Evolutionary conservation across 2,888 invertebrate genomes (phyloP).

Genomic region (Pseudococcus longispinus): DNA sequence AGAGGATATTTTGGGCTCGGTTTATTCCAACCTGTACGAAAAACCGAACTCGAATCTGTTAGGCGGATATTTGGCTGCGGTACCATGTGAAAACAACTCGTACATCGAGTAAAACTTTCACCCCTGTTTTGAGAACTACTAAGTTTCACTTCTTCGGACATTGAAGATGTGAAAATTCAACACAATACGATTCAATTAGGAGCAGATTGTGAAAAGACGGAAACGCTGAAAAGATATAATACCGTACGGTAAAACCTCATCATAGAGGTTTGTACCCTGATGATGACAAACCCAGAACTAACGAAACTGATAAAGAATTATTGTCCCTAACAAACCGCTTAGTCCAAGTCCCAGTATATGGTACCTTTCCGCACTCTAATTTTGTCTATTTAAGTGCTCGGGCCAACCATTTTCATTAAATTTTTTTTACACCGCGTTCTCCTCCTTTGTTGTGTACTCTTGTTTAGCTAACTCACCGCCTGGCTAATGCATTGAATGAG

Average conservation of each 20-base stretch:
- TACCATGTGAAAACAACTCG: background rate
- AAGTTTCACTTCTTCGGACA: conserved; percentile 31
- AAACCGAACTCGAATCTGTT: no score
- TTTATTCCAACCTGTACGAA: no score
- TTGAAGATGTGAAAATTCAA: conserved; percentile 1
- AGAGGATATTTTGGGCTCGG: no score
- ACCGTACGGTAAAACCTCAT: conserved; percentile 17
- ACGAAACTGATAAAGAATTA: conserved; percentile 38
- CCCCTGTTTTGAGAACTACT: background rate
- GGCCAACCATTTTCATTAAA: background rate
- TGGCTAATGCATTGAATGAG: background rate
- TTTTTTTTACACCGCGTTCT: background rate
- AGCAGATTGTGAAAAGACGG: conserved; percentile 25
- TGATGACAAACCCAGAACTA: conserved; percentile 37
- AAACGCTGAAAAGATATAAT: conserved; percentile 35
- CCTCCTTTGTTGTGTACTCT: background rate
- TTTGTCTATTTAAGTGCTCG: background rate
- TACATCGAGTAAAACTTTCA: background rate
- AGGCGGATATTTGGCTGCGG: no score
- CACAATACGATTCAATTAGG: conserved; percentile 34
- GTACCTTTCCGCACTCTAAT: conserved; percentile 11
- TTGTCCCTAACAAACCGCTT: conserved; percentile 32
- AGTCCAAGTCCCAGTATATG: background rate
- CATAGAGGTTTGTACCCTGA: background rate
- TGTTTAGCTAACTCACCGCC: background rate